Conservation (phyloP, 2,888 invertebrate genomes). For the Chrysodeixis includens region DNA sequence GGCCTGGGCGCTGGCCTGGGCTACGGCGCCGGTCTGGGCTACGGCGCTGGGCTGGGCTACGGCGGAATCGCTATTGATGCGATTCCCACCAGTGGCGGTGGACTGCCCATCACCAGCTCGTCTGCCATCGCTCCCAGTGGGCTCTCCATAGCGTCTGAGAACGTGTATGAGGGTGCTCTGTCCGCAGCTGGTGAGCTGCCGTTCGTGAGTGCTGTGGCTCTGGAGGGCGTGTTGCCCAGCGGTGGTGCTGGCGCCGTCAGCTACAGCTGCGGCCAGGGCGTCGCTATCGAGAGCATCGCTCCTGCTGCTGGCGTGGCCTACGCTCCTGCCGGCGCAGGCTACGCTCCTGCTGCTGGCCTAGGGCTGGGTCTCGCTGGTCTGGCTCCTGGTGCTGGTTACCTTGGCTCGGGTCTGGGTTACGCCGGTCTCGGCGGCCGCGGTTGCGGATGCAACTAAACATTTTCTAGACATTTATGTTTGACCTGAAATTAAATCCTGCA, state of each 20-base stretch:
- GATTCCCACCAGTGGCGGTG: slow-evolving; percentile 46
- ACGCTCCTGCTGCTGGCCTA: too few relatives aligned
- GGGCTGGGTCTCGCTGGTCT: background rate
- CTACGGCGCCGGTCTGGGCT: slow-evolving; percentile 5
- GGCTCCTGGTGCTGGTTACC: slow-evolving; percentile 8
- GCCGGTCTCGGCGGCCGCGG: background rate
- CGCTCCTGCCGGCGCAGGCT: slow-evolving; percentile 8
- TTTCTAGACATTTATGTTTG: too few relatives aligned
- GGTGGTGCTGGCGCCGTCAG: too few relatives aligned
- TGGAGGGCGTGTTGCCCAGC: too few relatives aligned
- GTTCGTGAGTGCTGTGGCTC: too few relatives aligned
- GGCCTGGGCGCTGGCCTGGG: background rate
- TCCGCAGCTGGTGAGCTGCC: too few relatives aligned
- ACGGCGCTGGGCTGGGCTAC: slow-evolving; percentile 19
- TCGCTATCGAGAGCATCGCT: too few relatives aligned
- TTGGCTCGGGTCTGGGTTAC: background rate
- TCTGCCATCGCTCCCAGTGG: slow-evolving; percentile 42
- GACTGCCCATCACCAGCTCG: slow-evolving; percentile 38
- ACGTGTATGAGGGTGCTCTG: too few relatives aligned
- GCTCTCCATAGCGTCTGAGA: slow-evolving; percentile 49
- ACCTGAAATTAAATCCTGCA: too few relatives aligned
- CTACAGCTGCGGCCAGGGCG: too few relatives aligned
- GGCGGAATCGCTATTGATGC: slow-evolving; percentile 40
- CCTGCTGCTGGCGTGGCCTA: slow-evolving; percentile 14
- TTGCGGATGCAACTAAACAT: background rate